Percentiles rank a stretch among this genome's conserved stretches.
phyloP scores from a whole-genome alignment of 64 coral and sea anemone genomes.

The Stichodactyla mertensii region DNA sequence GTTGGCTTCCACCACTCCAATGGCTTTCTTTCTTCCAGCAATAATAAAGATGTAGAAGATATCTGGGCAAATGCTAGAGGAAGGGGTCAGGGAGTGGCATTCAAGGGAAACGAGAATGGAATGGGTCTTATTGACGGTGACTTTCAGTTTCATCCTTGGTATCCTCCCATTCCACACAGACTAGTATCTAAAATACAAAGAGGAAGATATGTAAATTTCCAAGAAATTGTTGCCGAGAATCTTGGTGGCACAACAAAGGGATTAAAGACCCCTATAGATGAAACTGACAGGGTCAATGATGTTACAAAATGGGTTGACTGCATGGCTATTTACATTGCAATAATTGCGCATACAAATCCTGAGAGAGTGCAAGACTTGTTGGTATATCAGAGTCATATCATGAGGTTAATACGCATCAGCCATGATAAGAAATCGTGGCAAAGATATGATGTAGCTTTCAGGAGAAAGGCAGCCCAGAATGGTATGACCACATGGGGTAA shows the following conservation, averaged over 20 bases:
- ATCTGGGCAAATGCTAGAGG: conserved; percentile 17
- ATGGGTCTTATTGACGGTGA: conserved; percentile 37
- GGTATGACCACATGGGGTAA: conserved; percentile 63
- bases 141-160: conserved; percentile 40
- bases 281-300: conserved; percentile 77
- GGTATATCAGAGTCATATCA: conserved; percentile 83
- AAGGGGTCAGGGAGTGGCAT: no score
- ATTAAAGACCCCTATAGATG: conserved; percentile 56
- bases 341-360: conserved; percentile 44
- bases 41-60: background rate
- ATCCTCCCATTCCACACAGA: conserved; percentile 59
- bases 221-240: conserved; percentile 75
- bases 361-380: conserved; percentile 70
- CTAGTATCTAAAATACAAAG: conserved; percentile 68
- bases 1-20: conserved; percentile 12
- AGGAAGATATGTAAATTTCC: conserved; percentile 84
- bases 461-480: conserved; percentile 80
- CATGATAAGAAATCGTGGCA: conserved; percentile 91
- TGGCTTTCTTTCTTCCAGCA: conserved; percentile 7
- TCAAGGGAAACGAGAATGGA: background rate
- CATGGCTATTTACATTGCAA: conserved; percentile 79
- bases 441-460: conserved; percentile 93
- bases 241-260: conserved; percentile 43
- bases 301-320: conserved; percentile 97
- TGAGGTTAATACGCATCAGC: conserved; percentile 79